A percentile compares a stretch with the other conserved stretches of the same genome.
Conservation (phyloP, 2,888 invertebrate species). For the Scaptomyza tumidula region DNA sequence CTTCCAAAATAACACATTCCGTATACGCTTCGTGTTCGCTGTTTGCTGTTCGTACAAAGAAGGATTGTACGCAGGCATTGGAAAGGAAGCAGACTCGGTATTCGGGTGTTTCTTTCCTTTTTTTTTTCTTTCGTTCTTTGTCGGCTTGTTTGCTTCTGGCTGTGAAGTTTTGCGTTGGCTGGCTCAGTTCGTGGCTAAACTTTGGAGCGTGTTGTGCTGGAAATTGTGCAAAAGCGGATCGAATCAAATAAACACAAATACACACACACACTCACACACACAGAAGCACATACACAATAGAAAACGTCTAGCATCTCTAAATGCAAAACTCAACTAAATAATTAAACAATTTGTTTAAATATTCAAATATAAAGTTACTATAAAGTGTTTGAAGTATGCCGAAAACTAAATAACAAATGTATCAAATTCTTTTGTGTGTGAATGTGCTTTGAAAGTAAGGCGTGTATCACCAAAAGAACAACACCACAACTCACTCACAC, state of each 20-base stretch:
- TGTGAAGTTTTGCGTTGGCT: conserved; percentile 57
- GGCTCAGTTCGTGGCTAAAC: conserved; percentile 76
- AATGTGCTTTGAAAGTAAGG: conserved; percentile 61
- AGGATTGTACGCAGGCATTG: conserved; percentile 72
- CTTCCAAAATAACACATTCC: conserved; percentile 77
- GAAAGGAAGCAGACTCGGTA: conserved; percentile 51
- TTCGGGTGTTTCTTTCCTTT: conserved; percentile 27
- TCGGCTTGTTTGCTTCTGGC: conserved; percentile 46
- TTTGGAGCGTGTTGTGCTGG: conserved; percentile 77
- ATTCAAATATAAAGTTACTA: not conserved
- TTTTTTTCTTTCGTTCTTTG: conserved; percentile 16
- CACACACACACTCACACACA: not conserved
- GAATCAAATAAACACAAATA: conserved; percentile 8
- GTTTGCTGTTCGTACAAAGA: conserved; percentile 61
- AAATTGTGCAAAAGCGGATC: conserved; percentile 59
- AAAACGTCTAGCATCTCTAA: conserved; percentile 28
- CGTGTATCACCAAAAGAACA: conserved; percentile 57
- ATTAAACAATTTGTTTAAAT: conserved; percentile 26
- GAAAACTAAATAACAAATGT: not conserved
- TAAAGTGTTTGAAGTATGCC: conserved; percentile 3
- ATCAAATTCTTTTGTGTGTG: conserved; percentile 15
- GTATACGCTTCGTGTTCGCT: conserved; percentile 32
- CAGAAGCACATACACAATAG: conserved; percentile 6
- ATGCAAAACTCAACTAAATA: conserved; percentile 38
- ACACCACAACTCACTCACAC: conserved; percentile 19